Evolutionary conservation across 2,113 vertebrate genomes (phyloP), one percentile per base, ranked within the genome.

Genomic region (Miniopterus natalensis): DNA sequence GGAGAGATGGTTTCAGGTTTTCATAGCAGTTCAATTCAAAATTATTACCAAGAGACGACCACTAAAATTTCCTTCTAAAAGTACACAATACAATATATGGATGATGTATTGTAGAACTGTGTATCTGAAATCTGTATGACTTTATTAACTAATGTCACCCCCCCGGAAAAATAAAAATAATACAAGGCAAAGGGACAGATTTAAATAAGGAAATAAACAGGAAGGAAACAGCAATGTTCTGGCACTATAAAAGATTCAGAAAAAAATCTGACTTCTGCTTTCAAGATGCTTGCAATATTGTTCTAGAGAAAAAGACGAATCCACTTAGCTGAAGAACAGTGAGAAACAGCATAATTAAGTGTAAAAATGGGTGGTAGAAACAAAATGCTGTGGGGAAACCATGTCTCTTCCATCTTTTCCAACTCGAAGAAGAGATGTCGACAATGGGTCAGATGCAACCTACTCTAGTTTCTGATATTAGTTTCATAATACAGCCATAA

Each of bases 401-500:
- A 1, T 88, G 31, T 73, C 36, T 88, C 80, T 79, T 42, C 18
- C 2, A 84, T 88, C 31, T 63, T 92, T 75, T 90, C 40, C 49
- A 81, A 85, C 45, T 90, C 20, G 15, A 74, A 92, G 59, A n/a
- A 90, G 88, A 95, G 53, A 95, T 36, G 36, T 36, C 36, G 70
- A 90, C 49, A 87, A 63, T 74, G 75, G 66, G 55, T 94, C 94
- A 95, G 88, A 96, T 40, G 51, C 55, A 96, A 88, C n/a, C 68
- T 88, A 90, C 77, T 88, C 55, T 70, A 85, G 80, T 79, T 88
- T 92, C 91, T 87, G 79, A 75, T 88, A 96, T 49, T 92, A 95
- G 81, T 94, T 96, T 95, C 51, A 81, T 96, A 96, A 95, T 53
- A 94, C n/a, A 78, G 51, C 53, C 74, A 81, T 88, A 96, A 96